Evolutionary conservation across 2,888 invertebrate species (phyloP).

Genomic region (Trypoxylon attenuatum): DNA sequence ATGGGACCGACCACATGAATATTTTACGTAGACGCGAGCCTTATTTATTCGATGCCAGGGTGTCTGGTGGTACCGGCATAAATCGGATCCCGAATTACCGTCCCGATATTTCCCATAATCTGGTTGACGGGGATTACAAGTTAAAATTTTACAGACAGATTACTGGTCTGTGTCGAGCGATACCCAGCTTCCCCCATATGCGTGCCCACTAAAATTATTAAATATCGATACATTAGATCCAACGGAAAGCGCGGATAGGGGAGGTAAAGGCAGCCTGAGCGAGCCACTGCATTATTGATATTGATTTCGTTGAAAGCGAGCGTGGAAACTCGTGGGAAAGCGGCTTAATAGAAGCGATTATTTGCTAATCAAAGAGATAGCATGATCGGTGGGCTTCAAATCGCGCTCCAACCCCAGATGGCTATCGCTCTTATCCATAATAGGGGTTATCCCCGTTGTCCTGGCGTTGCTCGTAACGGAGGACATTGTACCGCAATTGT

Average conservation of each 20-base stretch:
- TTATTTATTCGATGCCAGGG: conserved; percentile 3
- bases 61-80: background rate
- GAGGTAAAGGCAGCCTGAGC: conserved; percentile 12
- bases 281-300: too few relatives aligned
- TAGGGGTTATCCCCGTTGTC: too few relatives aligned
- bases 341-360: conserved; percentile 54
- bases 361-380: conserved; percentile 54
- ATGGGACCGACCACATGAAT: conserved; percentile 2
- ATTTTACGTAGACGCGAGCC: conserved; percentile 4
- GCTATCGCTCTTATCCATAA: too few relatives aligned
- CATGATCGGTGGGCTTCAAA: too few relatives aligned
- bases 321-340: conserved; percentile 48
- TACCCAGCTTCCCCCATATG: too few relatives aligned
- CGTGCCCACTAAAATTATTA: too few relatives aligned
- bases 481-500: too few relatives aligned
- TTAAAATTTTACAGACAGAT: conserved; percentile 41
- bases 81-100: conserved; percentile 6
- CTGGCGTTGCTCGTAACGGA: too few relatives aligned
- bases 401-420: too few relatives aligned
- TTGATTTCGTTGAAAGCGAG: conserved; percentile 35
- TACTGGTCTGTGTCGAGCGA: conserved; percentile 4
- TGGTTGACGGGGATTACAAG: conserved; percentile 23
- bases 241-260: background rate
- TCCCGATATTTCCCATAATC: conserved; percentile 21
- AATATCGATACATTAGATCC: conserved; percentile 20